A percentile compares a stretch with the other conserved stretches of the same genome.
Evolutionary conservation across 2,888 invertebrate species (phyloP).

Genomic region (Erebia epiphron): DNA sequence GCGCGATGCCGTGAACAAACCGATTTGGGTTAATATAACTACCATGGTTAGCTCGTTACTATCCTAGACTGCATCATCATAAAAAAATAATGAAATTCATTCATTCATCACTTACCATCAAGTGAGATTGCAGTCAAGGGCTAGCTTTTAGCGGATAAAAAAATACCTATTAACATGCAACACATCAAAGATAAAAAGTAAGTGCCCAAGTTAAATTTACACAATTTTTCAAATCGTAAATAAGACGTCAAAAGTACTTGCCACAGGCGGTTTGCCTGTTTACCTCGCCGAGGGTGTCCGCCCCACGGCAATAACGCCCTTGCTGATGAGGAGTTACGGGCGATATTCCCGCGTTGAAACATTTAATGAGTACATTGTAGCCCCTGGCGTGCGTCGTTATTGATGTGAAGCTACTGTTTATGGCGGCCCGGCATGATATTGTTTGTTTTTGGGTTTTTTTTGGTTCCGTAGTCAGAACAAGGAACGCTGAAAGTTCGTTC

Average conservation of each 20-base stretch:
- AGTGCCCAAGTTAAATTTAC: neutral
- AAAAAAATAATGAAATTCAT: no score
- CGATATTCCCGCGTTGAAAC: constrained; percentile 11
- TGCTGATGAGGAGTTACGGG: constrained; percentile 10
- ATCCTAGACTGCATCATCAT: no score
- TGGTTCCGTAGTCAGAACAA: neutral
- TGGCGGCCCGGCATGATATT: constrained; percentile 17
- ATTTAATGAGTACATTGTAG: constrained; percentile 24
- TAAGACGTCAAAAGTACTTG: constrained; percentile 15
- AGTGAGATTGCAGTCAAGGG: no score
- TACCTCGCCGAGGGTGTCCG: constrained; percentile 10
- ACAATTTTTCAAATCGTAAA: constrained; percentile 12
- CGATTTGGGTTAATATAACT: no score
- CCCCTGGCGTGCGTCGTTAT: constrained; percentile 18
- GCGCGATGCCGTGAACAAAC: no score
- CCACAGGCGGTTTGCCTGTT: constrained; percentile 4
- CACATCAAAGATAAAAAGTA: constrained; percentile 14
- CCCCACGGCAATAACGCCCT: constrained; percentile 11
- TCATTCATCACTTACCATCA: no score
- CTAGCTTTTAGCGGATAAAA: no score
- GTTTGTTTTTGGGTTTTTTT: constrained; percentile 12
- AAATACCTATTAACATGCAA: no score
- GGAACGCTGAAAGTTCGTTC: neutral
- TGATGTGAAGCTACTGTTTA: constrained; percentile 19
- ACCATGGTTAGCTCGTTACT: no score